These are phyloP conservation scores for Lycophotia porphyrea DNA, from an alignment of 2,888 invertebrate species.

Conservation along the genomic window DNA sequence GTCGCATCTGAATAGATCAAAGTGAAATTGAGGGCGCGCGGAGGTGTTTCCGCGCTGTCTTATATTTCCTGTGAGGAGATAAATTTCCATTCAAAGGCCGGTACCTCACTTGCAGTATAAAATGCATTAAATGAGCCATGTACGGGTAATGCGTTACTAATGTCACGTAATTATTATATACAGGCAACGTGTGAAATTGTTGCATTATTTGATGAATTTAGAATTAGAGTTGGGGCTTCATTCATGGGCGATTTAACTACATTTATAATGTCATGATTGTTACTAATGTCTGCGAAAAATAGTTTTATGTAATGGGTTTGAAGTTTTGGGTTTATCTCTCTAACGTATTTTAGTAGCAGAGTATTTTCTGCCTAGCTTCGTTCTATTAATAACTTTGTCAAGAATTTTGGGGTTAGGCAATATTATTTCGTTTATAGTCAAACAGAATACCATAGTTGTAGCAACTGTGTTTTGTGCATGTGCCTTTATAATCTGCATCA, in stretches of 20 bases:
- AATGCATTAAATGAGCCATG: constrained; percentile 66
- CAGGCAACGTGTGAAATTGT: constrained; percentile 18
- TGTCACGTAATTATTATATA: constrained; percentile 47
- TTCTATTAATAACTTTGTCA: neutral
- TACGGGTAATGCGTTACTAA: constrained; percentile 60
- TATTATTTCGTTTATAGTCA: neutral
- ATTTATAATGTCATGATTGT: neutral
- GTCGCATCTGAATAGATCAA: constrained; percentile 75
- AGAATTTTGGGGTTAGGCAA: neutral
- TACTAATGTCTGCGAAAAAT: neutral
- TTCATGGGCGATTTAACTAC: constrained; percentile 7
- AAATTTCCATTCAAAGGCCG: constrained; percentile 69
- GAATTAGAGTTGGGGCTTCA: constrained; percentile 4
- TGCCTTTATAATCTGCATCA: constrained; percentile 21
- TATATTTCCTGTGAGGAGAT: constrained; percentile 72
- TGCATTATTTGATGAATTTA: constrained; percentile 1
- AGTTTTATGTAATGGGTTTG: constrained; percentile 13
- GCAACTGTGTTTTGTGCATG: neutral
- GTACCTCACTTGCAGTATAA: constrained; percentile 57
- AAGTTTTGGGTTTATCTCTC: constrained; percentile 5
- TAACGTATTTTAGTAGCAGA: neutral
- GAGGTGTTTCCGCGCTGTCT: constrained; percentile 73
- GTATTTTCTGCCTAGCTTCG: neutral
- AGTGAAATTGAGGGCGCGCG: constrained; percentile 78
- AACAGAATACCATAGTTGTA: neutral